Evolutionary conservation across 2,113 vertebrate genomes (phyloP).

Genomic region (Amphiprion ocellaris): DNA sequence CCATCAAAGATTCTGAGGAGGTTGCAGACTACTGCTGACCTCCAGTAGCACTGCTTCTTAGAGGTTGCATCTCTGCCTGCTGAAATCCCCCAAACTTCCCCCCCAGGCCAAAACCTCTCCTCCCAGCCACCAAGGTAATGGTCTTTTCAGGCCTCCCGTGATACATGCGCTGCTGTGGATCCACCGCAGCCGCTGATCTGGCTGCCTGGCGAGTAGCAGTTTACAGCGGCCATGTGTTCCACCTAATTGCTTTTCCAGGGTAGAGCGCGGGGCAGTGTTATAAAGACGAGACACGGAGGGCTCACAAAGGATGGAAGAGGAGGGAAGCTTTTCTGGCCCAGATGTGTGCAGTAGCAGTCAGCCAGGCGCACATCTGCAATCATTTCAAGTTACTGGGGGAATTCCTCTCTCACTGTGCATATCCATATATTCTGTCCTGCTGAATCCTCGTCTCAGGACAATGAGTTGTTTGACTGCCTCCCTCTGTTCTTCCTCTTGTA

Average conservation of each 20-base stretch:
- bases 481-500: conserved; percentile 61
- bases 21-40: conserved; percentile 63
- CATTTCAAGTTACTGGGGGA: conserved; percentile 76
- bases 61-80: conserved; percentile 54
- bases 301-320: conserved; percentile 32
- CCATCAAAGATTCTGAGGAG: conserved; percentile 6
- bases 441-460: conserved; percentile 64
- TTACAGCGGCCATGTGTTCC: conserved; percentile 50
- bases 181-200: conserved; percentile 45
- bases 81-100: conserved; percentile 82
- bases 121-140: conserved; percentile 66
- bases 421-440: conserved; percentile 44
- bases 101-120: conserved; percentile 61
- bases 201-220: conserved; percentile 44
- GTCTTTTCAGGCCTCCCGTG: conserved; percentile 72
- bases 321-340: conserved; percentile 62
- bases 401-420: conserved; percentile 69
- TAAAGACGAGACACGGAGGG: conserved; percentile 35
- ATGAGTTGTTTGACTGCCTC: conserved; percentile 63
- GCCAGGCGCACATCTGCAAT: conserved; percentile 80
- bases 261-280: conserved; percentile 44
- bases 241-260: conserved; percentile 75
- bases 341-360: conserved; percentile 76
- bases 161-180: conserved; percentile 48
- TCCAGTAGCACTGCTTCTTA: conserved; percentile 71